Base-by-base conservation (phyloP, 2,888 invertebrate genomes). In the Sarcophaga rosellei region DNA sequence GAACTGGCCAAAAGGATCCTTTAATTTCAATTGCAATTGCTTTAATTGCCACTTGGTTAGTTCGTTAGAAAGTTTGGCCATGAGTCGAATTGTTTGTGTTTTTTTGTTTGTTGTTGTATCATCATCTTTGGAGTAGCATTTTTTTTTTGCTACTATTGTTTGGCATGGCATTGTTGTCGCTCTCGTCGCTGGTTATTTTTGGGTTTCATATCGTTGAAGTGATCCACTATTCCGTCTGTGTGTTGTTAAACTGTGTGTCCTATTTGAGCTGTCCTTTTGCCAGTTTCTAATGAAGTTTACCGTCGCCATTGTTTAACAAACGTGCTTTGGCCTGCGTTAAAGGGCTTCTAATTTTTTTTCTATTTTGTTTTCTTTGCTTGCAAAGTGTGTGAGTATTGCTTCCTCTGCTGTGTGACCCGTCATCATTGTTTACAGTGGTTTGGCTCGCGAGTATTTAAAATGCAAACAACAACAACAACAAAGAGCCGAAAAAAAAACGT, bases 261-360 rank as follows among this genome's bases (percentile, higher is more conserved):
- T 74, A 45, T 81, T 81, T 78, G 20, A 73, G 74, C 78, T 77
- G 74, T 85, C 83, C 86, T 78, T 79, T 84, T 87, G 75, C 79
- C 86, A 73, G 81, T 82, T 87, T 85, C 91, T 91, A 91, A 91
- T 91, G 91, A 91, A 91, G 92, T 91, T 91, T 91, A 91, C 91
- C 90, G 89, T 90, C 90, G 90, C 91, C 91, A 89, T 91, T 91
- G 91, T 91, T 91, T 91, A 91, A 91, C 90, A 91, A 91, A 91
- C 91, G 92, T 91, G 91, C 91, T 91, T 91, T 91, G 90, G 90
- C 90, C 90, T 89, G 89, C 90, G 90, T 91, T 91, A 87, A 89
- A 90, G 88, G 88, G 90, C 89, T 90, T 90, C 89, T 89, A 75
- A 66, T 68, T 68, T 45, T 45, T 53, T 11, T 45, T 47, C 11